Evolutionary conservation across 2,113 vertebrate genomes (phyloP).

Genomic region (Passerina amoena): DNA sequence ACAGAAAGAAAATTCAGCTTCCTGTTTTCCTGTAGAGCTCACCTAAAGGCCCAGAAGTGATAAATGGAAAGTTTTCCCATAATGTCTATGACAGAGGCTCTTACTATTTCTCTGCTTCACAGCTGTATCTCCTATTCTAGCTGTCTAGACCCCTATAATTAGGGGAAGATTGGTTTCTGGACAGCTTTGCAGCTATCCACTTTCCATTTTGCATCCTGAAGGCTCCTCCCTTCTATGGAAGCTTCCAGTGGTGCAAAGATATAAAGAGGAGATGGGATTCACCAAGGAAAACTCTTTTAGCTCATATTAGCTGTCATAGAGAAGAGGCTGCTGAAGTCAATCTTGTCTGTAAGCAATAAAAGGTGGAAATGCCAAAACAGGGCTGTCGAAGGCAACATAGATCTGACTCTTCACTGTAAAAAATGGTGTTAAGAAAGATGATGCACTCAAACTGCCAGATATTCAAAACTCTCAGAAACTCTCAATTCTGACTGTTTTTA

Average conservation of each 20-base stretch:
- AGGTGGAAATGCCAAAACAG: not conserved
- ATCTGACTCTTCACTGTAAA: not conserved
- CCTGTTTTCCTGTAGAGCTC: not conserved
- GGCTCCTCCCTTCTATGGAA: not conserved
- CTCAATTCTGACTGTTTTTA: not conserved
- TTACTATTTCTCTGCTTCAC: not conserved
- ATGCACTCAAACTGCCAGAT: not conserved
- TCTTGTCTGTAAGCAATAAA: not conserved
- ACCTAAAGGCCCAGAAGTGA: not conserved
- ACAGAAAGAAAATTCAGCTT: not conserved
- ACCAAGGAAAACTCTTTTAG: not conserved
- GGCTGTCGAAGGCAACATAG: not conserved
- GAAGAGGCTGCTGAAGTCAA: not conserved
- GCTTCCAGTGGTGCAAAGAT: not conserved
- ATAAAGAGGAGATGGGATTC: not conserved
- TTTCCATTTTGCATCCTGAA: not conserved
- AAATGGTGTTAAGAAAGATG: not conserved
- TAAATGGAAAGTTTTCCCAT: not conserved
- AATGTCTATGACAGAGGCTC: not conserved
- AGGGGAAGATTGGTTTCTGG: not conserved
- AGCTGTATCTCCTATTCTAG: not conserved
- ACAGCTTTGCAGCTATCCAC: not conserved
- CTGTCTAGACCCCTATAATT: not conserved
- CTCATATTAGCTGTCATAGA: not conserved
- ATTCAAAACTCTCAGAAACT: not conserved